phyloP scores from a whole-genome alignment of 1,140 invertebrate species.

The Elysia chlorotica region DNA sequence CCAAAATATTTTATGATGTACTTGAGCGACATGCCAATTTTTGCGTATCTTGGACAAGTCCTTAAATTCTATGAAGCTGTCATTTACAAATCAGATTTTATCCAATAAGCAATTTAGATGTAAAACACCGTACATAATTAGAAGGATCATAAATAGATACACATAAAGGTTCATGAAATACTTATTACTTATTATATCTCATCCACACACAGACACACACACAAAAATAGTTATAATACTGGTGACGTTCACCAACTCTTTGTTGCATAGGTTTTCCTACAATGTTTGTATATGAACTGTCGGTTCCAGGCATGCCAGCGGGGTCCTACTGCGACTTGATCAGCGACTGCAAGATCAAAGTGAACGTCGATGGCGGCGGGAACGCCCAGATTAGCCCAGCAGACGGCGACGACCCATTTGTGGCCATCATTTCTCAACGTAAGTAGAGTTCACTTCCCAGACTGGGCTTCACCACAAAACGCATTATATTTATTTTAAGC shows the following conservation, averaged over 20 bases:
- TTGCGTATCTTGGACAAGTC: no score
- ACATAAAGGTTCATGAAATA: neutral
- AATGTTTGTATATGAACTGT: neutral
- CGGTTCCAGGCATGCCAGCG: constrained; percentile 68
- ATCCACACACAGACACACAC: neutral
- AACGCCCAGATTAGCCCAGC: constrained; percentile 70
- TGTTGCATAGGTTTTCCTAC: neutral
- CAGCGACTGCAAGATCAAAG: constrained; percentile 74
- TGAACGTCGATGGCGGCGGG: constrained; percentile 71
- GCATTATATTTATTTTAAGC: no score
- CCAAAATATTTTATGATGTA: no score
- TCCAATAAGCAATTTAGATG: no score
- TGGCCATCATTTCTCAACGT: constrained; percentile 88
- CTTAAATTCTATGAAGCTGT: no score
- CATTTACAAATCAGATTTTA: no score
- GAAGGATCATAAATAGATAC: neutral
- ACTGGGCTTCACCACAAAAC: no score
- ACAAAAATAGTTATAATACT: neutral
- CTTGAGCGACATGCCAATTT: no score
- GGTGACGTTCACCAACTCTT: neutral
- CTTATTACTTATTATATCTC: neutral
- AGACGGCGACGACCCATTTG: constrained; percentile 71
- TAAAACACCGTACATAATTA: no score
- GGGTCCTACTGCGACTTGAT: constrained; percentile 88
- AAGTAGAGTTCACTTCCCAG: no score